Percentiles rank a stretch among this genome's conserved stretches.
These are phyloP conservation scores for Monomorium pharaonis DNA, from an alignment of 1,140 invertebrate genomes.

Conservation along the genomic window DNA sequence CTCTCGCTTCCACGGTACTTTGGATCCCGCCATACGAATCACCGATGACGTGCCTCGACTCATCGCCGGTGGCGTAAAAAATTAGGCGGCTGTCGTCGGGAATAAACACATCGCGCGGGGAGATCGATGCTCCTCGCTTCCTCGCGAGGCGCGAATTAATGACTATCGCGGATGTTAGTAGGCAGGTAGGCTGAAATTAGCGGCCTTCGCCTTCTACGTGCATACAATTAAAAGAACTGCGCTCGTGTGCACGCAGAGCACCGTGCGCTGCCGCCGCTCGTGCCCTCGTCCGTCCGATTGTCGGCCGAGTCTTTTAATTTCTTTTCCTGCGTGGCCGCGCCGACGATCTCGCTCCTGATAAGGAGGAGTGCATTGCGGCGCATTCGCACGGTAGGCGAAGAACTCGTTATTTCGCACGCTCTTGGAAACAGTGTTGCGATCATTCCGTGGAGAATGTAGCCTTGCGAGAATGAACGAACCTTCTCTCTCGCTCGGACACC, in stretches of 20 bases:
- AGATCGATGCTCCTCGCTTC: constrained; percentile 21
- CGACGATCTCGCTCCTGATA: constrained; percentile 70
- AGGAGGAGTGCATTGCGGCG: constrained; percentile 61
- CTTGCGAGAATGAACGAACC: constrained; percentile 48
- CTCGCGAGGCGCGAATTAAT: constrained; percentile 40
- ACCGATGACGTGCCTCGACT: background rate
- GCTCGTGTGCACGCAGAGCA: constrained; percentile 31
- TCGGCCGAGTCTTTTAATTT: constrained; percentile 71
- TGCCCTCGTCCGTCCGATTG: constrained; percentile 58
- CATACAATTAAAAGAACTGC: constrained; percentile 59
- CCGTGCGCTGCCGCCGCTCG: no score
- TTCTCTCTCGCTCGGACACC: constrained; percentile 39
- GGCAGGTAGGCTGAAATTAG: constrained; percentile 40
- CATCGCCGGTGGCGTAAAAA: constrained; percentile 7
- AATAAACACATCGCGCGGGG: constrained; percentile 28
- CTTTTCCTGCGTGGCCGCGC: constrained; percentile 52
- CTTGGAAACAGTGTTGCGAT: constrained; percentile 71
- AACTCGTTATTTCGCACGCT: constrained; percentile 73
- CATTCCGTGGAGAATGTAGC: constrained; percentile 65
- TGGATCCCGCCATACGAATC: background rate
- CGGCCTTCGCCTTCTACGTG: constrained; percentile 32
- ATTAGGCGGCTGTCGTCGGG: constrained; percentile 22
- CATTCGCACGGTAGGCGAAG: constrained; percentile 72
- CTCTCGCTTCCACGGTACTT: background rate
- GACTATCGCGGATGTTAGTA: constrained; percentile 44